Percentiles rank a stretch among this genome's conserved stretches.
Conservation (phyloP, 2,888 invertebrate genomes). For the Hoplodrina ambigua region DNA sequence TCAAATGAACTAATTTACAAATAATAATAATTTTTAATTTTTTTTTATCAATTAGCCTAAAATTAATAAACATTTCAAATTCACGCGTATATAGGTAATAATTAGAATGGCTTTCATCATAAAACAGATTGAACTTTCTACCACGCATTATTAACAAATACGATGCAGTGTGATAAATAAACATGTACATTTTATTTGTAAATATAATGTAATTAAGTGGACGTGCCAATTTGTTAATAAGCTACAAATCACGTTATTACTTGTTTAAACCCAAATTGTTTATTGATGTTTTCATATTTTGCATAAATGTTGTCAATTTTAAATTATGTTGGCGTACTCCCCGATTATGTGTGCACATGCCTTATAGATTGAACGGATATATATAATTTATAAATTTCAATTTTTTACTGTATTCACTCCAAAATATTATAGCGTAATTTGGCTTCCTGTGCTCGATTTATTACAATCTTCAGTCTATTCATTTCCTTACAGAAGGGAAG, state of each 20-base stretch:
- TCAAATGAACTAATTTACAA: neutral
- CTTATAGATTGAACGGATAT: slow-evolving; percentile 3
- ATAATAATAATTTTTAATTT: too few relatives aligned
- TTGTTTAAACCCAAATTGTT: slow-evolving; percentile 57
- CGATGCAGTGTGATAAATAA: slow-evolving; percentile 62
- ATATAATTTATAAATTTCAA: slow-evolving; percentile 11
- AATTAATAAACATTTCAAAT: slow-evolving; percentile 4
- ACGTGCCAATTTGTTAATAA: slow-evolving; percentile 78
- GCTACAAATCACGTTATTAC: slow-evolving; percentile 60
- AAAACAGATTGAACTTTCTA: slow-evolving; percentile 18
- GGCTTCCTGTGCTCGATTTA: too few relatives aligned
- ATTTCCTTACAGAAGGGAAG: too few relatives aligned
- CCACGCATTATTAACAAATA: slow-evolving; percentile 36
- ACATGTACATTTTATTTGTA: slow-evolving; percentile 68
- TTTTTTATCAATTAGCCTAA: neutral
- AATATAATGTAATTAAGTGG: slow-evolving; percentile 73
- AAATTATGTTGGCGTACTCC: slow-evolving; percentile 60
- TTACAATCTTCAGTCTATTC: too few relatives aligned
- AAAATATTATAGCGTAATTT: neutral
- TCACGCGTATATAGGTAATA: neutral
- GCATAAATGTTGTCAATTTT: slow-evolving; percentile 74
- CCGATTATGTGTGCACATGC: slow-evolving; percentile 21
- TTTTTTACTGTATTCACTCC: neutral
- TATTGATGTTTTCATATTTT: slow-evolving; percentile 65
- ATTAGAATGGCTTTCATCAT: neutral